Conservation (phyloP, 2,797 vertebrate genomes). For the Sebastes goodei region DNA sequence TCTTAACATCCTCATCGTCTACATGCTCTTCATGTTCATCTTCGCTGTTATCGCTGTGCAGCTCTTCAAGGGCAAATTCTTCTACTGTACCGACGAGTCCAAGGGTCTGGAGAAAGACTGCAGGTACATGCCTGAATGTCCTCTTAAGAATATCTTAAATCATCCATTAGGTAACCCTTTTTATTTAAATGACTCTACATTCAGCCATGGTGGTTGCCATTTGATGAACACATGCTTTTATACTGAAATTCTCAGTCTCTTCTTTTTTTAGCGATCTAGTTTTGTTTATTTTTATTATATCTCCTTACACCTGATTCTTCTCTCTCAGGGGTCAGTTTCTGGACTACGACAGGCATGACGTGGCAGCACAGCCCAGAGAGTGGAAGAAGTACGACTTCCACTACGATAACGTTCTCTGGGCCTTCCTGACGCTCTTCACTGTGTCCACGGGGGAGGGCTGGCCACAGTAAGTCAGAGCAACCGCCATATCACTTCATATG, state of each 20-base stretch:
- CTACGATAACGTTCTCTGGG: constrained; percentile 98
- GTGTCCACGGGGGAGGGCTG: constrained; percentile 99
- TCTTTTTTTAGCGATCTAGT: not conserved
- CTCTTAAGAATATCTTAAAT: not conserved
- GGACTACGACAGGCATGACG: constrained; percentile 90
- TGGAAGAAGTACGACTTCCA: constrained; percentile 99
- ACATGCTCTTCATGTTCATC: constrained; percentile 99
- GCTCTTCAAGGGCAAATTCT: constrained; percentile 98
- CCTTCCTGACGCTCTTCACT: constrained; percentile 95
- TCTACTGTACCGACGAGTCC: constrained; percentile 97
- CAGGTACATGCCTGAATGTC: constrained; percentile 78
- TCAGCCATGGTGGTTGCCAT: not conserved
- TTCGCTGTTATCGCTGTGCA: constrained; percentile 98
- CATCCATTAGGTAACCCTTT: not conserved
- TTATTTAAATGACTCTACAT: not conserved
- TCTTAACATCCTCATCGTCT: constrained; percentile 97
- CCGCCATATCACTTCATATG: not conserved
- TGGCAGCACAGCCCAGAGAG: constrained; percentile 89
- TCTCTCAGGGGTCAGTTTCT: constrained; percentile 91
- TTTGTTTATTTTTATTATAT: not conserved
- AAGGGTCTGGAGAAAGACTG: constrained; percentile 96
- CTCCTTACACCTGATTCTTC: not conserved
- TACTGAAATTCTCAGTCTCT: not conserved
- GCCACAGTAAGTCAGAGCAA: constrained; percentile 89
- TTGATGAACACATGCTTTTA: not conserved